Evolutionary conservation across 2,888 invertebrate species (phyloP), one percentile per base, ranked within the genome.

Genomic region (Pristionchus entomophagus): DNA sequence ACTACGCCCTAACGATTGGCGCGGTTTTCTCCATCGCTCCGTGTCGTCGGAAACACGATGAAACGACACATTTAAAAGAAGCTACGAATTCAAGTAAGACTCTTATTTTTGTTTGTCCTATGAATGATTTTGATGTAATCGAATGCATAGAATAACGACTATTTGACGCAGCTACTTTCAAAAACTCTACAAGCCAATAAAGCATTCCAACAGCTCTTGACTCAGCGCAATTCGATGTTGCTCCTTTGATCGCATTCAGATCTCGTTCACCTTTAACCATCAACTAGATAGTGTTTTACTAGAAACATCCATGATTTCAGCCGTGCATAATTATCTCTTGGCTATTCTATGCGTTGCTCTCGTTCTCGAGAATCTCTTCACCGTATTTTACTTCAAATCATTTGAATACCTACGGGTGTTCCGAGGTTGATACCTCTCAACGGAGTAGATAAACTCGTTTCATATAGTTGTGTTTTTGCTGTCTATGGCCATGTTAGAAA

Each of bases 361-460:
- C 32, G n/a, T 41, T 38, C 73, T 73, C 12, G n/a, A 73, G 22
- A 41, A 41, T 17, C 38, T 73, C 26, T 73, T 73, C 73, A 41
- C 73, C 26, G 73, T 73, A 10, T 73, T 26, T 26, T 73, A 73
- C 41, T 73, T 73, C 41, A 73, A 73, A 73, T 41, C 73, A 10
- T 73, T 73, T 12, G 41, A 73, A 45, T 73, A 73, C 14, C 41
- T 73, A 0, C 35, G 65, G 2, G 65, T 65, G 0, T 65, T 65
- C 35, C 65, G 65, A 4, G 19, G 19, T 5, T 65, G 35, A 65
- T 14, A 10, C 8, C 45, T 6, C 45, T 14, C 45, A 14, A 45
- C 45, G n/a, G n/a, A n/a, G n/a, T n/a, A n/a, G n/a, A n/a, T n/a
- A n/a, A n/a, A n/a, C n/a, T n/a, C n/a, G n/a, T n/a, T n/a, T n/a